Base-by-base conservation (phyloP, 2,797 vertebrate genomes). In the Gobionotothen gibberifrons region DNA sequence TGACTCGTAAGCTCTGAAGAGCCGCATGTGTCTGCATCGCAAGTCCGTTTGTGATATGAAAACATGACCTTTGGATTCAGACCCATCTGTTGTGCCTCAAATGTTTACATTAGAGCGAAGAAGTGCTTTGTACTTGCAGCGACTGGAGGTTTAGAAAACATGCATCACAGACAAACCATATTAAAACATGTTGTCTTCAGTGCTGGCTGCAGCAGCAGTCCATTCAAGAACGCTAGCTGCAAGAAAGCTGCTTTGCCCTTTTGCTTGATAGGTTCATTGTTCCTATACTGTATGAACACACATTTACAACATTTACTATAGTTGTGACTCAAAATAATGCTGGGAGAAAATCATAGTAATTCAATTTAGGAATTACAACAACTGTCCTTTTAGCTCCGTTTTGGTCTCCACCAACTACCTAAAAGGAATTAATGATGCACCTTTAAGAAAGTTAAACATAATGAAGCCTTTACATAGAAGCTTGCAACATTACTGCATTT, bases 1-100 rank as follows among this genome's bases (percentile, higher is more conserved):
- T 89, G 88, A 92, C 91, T 92, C 74, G 59, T 84, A 93, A 93
- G 90, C 85, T 90, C 73, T 81, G 89, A 89, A 89, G 81, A 85
- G 85, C 82, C 21, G 69, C 89, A 87, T 87, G 90, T 89, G 90
- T 84, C 87, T 79, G 87, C 83, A 79, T 83, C 71, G 62, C 86
- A 83, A 88, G 68, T 85, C 81, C 85, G 87, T 89, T 91, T 90
- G 86, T 84, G 83, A 88, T 86, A 85, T 66, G 74, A 91, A 83
- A 90, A 87, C 84, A 79, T 85, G 91, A 91, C 92, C 90, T 91
- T 91, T 90, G 81, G 63, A 90, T 90, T 84, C 74, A 77, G 82
- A 72, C 47, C 87, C 86, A 91, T 90, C 87, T 92, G 88, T 82
- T 88, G 64, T 42, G 58, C 74, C 67, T 75, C 77, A n/a, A 44